Evolutionary conservation across 2,797 vertebrate genomes (phyloP), one percentile per base, ranked within the genome.

Genomic region (Myiothlypis chrysogaster): DNA sequence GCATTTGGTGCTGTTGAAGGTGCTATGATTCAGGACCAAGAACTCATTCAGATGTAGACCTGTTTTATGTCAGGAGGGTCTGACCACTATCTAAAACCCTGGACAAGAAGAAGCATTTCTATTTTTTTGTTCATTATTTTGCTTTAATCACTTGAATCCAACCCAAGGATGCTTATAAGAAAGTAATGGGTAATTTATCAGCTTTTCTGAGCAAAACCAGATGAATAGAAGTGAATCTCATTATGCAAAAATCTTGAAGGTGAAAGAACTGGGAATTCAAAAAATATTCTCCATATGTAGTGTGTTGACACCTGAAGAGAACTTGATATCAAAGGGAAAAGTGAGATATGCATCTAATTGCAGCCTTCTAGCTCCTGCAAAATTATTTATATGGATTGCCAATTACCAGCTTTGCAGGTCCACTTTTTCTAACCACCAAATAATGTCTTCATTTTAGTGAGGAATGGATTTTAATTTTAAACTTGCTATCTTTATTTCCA

Each of bases 201-300:
- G 8, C 5, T 79, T 61, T 69, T 71, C 75, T 83, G 32, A 81
- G 53, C 15, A 72, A 91, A 95, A 86, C 0, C n/a, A 59, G 30
- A 78, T 41, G 17, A 89, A 78, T 28, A 78, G 50, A 86, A 83
- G 9, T 78, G 56, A 87, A 90, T 72, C 19, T 92, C 22, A 68
- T 87, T 88, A 93, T 89, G 91, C 59, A 91, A 94, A 96, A 88
- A 60, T 72, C 20, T 53, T 56, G 41, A 93, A 83, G 55, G 89
- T 94, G 92, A 83, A 90, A 93, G 69, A 96, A 90, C 69, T 34
- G 44, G 18, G 41, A 39, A 82, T 86, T 92, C 76, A 53, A 95
- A 95, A 95, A 95, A 93, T 91, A 84, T 78, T 76, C 55, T 73
- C 63, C 35, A 14, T 90, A 72, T 83, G 82, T 59, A 89, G 61